Evolutionary conservation across 2,888 invertebrate species (phyloP), one percentile per base, ranked within the genome.

Genomic region (Drosophila koepferae): DNA sequence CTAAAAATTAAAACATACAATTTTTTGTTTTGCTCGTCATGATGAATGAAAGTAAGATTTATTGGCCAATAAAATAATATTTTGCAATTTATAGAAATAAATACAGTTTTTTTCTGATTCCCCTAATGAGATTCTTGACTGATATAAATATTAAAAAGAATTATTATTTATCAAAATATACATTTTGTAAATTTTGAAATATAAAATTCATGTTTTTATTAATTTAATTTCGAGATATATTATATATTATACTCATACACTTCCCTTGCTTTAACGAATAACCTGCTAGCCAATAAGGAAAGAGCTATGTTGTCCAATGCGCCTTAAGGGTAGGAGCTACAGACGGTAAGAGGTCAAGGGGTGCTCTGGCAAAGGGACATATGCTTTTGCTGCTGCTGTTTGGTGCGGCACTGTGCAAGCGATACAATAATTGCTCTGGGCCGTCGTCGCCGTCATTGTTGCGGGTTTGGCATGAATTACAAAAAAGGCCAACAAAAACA

Each of bases 351-450:
- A 41, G 62, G 20, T 23, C 40, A 18, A 36, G 46, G 58, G 40
- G 36, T 71, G 63, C 23, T 34, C 54, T 46, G 63, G 40, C 62
- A 60, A 46, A 54, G 66, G 65, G 40, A 16, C 62, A 77, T 41
- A 70, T 70, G 66, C 44, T 38, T 44, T 9, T 20, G 44, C 12
- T 64, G 3, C 40, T 62, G 16, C 14, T 34, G 8, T 28, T 28
- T 18, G 44, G 58, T 60, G 58, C 60, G 48, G 18, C 60, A 51
- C 63, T 20, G 63, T 72, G 85, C 84, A 84, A 84, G 75, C 82
- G 81, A 86, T 85, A 88, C 84, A 90, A 89, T 90, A 90, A 89
- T 89, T 86, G 86, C 82, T 80, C 75, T 79, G 75, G 76, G 88
- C 75, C 76, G 63, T 69, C 67, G 74, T 41, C 63, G 70, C 80